These are phyloP conservation scores for Pterostichus niger DNA, from an alignment of 2,888 invertebrate species.

Conservation along the genomic window DNA sequence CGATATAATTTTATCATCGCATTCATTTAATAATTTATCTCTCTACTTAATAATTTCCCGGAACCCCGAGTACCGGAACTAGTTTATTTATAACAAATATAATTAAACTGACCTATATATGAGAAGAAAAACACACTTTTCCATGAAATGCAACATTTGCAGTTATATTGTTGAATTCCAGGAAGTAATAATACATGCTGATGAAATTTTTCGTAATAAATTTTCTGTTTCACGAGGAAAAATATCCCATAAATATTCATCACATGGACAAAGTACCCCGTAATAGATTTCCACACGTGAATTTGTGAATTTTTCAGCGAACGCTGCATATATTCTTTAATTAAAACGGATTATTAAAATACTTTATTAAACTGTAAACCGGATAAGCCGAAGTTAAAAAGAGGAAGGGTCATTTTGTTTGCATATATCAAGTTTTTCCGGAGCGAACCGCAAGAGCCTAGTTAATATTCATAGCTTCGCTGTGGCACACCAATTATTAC, in stretches of 20 bases:
- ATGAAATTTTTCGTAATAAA: conserved; percentile 43
- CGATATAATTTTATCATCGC: too few species aligned
- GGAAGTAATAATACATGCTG: conserved; percentile 3
- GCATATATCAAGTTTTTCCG: conserved; percentile 52
- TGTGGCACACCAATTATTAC: conserved; percentile 26
- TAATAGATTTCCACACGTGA: conserved; percentile 49
- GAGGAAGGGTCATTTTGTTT: conserved; percentile 55
- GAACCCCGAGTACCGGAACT: too few species aligned
- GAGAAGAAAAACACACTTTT: neutral
- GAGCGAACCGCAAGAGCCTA: neutral
- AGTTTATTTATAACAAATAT: too few species aligned
- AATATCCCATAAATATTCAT: conserved; percentile 51
- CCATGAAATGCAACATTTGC: neutral
- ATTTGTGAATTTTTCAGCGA: conserved; percentile 37
- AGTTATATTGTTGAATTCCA: neutral
- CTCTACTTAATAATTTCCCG: too few species aligned
- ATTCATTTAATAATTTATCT: too few species aligned
- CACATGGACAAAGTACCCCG: conserved; percentile 16
- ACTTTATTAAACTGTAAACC: conserved; percentile 46
- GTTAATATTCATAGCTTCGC: conserved; percentile 42
- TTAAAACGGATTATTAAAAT: conserved; percentile 52
- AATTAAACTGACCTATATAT: too few species aligned
- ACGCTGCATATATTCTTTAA: conserved; percentile 34
- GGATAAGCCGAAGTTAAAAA: conserved; percentile 51
- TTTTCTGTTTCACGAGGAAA: conserved; percentile 27